Evolutionary conservation across 2,888 invertebrate species (phyloP).

Genomic region (Hirtodrosophila trivittata): DNA sequence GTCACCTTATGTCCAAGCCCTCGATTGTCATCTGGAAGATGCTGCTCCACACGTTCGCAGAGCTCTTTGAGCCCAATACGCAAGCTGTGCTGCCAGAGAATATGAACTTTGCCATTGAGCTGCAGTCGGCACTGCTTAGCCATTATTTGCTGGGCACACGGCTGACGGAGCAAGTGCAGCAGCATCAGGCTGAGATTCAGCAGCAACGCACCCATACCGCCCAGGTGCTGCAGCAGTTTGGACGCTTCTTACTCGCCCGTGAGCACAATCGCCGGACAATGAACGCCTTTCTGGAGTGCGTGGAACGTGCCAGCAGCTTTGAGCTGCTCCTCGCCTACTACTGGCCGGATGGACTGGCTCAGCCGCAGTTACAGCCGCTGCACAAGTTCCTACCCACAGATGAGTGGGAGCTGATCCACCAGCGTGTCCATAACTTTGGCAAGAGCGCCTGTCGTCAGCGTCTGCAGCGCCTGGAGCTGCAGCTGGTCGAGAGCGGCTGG

Average conservation of each 20-base stretch:
- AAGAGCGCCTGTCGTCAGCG: conserved; percentile 77
- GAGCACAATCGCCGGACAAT: conserved; percentile 81
- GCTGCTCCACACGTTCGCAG: conserved; percentile 73
- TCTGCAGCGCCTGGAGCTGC: conserved; percentile 77
- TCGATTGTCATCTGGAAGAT: conserved; percentile 83
- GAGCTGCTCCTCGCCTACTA: conserved; percentile 78
- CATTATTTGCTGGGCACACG: conserved; percentile 81
- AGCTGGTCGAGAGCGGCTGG: conserved; percentile 61
- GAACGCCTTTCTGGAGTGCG: conserved; percentile 81
- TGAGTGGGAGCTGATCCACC: conserved; percentile 81
- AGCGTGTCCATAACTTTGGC: conserved; percentile 83
- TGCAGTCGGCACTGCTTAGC: conserved; percentile 76
- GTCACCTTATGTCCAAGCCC: conserved; percentile 80
- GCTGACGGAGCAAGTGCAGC: conserved; percentile 81
- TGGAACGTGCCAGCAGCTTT: conserved; percentile 70
- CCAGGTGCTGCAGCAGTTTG: conserved; percentile 74
- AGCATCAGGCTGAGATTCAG: conserved; percentile 37
- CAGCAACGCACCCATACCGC: conserved; percentile 51
- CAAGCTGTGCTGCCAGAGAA: conserved; percentile 59
- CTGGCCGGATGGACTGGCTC: conserved; percentile 75
- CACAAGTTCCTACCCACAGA: conserved; percentile 72
- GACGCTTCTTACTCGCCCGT: conserved; percentile 70
- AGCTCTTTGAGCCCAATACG: conserved; percentile 49
- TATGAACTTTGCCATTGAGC: conserved; percentile 76
- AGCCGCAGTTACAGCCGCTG: conserved; percentile 21